Percentiles rank a stretch among this genome's conserved stretches.
These are phyloP conservation scores for Sclerurus mexicanus DNA, from an alignment of 2,113 vertebrate species.

Conservation along the genomic window DNA sequence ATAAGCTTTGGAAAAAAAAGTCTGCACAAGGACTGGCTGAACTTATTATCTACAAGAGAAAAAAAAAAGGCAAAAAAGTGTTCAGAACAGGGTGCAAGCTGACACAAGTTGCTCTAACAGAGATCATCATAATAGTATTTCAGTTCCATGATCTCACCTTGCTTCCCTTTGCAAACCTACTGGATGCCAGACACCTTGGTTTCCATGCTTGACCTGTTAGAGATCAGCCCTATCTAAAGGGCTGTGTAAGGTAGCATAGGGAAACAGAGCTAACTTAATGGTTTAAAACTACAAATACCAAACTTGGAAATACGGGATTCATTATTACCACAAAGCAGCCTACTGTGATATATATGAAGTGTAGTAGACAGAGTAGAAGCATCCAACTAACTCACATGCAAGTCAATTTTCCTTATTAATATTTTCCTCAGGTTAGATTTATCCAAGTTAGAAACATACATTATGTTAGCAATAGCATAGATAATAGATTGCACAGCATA, in stretches of 20 bases:
- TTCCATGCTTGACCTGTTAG: neutral
- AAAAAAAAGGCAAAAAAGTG: neutral
- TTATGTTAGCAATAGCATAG: neutral
- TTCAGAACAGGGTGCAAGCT: neutral
- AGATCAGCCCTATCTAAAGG: neutral
- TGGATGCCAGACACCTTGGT: neutral
- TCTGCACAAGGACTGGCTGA: conserved; percentile 95
- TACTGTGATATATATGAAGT: neutral
- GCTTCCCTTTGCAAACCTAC: neutral
- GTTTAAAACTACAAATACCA: neutral
- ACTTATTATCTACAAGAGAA: conserved; percentile 86
- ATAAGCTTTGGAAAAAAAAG: conserved; percentile 89
- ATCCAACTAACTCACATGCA: neutral
- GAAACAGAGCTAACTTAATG: neutral
- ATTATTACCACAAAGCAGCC: neutral
- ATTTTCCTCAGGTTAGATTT: neutral
- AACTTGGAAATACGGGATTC: neutral
- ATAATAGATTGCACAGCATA: neutral
- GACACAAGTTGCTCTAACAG: neutral
- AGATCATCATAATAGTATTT: neutral
- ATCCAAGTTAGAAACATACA: neutral
- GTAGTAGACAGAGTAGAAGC: neutral
- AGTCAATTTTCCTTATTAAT: neutral
- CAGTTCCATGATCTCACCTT: neutral
- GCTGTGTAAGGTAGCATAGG: neutral